phyloP scores from a whole-genome alignment of 2,888 invertebrate species.

The Tenthredo amoena region DNA sequence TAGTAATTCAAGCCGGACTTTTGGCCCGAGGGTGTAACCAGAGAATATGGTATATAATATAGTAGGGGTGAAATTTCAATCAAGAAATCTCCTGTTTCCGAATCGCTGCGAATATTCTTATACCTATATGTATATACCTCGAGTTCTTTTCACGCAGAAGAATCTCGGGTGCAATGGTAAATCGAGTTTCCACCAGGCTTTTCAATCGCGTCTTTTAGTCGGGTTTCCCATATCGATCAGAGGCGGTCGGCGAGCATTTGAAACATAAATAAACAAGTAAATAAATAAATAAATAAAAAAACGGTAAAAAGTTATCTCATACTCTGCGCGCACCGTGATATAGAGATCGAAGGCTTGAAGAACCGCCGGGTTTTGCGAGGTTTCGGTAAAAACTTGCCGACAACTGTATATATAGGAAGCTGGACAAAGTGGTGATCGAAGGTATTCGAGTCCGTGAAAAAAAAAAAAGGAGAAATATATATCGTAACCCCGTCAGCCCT shows the following conservation, averaged over 20 bases:
- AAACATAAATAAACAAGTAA: background rate
- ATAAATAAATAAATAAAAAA: background rate
- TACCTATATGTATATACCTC: background rate
- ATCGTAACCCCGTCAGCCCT: background rate
- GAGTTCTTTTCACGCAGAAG: background rate
- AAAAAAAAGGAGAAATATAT: background rate
- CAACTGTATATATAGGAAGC: background rate
- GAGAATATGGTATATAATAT: background rate
- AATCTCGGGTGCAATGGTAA: background rate
- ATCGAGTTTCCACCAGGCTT: slow-evolving; percentile 20
- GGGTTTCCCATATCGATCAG: background rate
- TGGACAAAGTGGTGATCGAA: slow-evolving; percentile 21
- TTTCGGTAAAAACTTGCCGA: background rate
- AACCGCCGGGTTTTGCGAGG: background rate
- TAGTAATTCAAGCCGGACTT: slow-evolving; percentile 36
- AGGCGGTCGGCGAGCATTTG: background rate
- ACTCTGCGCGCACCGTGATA: background rate
- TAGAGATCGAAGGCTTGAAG: background rate
- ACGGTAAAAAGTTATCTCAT: background rate
- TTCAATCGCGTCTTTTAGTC: background rate
- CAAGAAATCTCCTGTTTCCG: slow-evolving; percentile 17
- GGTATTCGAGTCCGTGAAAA: background rate
- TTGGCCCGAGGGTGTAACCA: background rate
- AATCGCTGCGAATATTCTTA: background rate
- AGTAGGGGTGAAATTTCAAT: background rate